Percentiles rank a stretch among this genome's conserved stretches.
Evolutionary conservation across 1,140 invertebrate species (phyloP).

Genomic region (Parapsyche elsis): DNA sequence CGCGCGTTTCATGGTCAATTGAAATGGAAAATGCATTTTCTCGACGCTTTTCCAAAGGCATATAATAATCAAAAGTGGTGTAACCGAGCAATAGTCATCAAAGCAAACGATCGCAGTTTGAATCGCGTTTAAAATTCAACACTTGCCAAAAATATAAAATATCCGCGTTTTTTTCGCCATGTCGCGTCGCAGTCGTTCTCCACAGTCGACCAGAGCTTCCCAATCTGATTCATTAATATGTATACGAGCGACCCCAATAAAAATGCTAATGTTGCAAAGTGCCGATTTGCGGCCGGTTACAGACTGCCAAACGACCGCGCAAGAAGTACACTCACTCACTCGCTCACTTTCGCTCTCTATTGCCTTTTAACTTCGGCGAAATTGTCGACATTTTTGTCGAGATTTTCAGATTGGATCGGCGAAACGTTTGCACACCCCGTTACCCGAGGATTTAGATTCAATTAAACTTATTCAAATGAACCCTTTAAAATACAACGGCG

Average conservation of each 20-base stretch:
- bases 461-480: no score
- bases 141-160: background rate
- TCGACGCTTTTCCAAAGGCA: background rate
- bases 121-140: constrained; percentile 17
- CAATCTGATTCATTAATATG: constrained; percentile 40
- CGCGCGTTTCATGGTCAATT: background rate
- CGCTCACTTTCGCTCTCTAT: background rate
- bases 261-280: constrained; percentile 39
- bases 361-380: background rate
- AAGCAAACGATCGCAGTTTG: background rate
- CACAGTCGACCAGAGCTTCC: background rate
- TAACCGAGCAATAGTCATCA: background rate
- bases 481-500: no score
- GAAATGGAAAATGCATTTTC: background rate
- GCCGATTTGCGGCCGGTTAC: constrained; percentile 28
- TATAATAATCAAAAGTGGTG: background rate
- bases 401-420: no score
- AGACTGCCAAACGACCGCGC: background rate
- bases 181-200: background rate
- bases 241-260: constrained; percentile 36
- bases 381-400: no score
- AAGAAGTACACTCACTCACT: background rate
- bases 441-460: no score
- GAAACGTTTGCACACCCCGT: no score
- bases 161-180: background rate